Percentiles rank a stretch among this genome's conserved stretches.
phyloP scores from a whole-genome alignment of 2,797 vertebrate species.

The Cottoperca gobio region DNA sequence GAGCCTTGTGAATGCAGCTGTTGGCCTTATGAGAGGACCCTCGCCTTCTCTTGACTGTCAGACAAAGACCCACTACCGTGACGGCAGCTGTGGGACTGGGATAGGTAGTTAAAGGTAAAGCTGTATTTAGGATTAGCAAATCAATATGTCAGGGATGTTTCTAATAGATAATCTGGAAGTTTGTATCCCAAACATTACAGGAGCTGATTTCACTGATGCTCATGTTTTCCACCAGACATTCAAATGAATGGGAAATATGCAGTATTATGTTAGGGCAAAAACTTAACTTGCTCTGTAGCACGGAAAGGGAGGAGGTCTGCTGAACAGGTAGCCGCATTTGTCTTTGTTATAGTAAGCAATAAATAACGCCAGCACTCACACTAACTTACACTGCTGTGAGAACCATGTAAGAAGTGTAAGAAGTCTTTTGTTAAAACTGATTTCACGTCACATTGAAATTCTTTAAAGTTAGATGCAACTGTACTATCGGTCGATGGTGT shows the following conservation, averaged over 20 bases:
- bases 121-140: slow-evolving; percentile 9
- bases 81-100: slow-evolving; percentile 27
- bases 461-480: neutral
- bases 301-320: neutral
- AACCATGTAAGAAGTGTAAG: slow-evolving; percentile 24
- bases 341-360: slow-evolving; percentile 1
- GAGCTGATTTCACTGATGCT: slow-evolving; percentile 46
- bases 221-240: slow-evolving; percentile 49
- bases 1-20: slow-evolving; percentile 74
- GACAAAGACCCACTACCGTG: slow-evolving; percentile 33
- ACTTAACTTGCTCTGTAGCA: slow-evolving; percentile 9
- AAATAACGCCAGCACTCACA: neutral
- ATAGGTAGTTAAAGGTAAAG: slow-evolving; percentile 29
- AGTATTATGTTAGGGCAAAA: slow-evolving; percentile 26
- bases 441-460: neutral
- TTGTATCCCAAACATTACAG: slow-evolving; percentile 50
- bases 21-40: slow-evolving; percentile 65
- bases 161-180: slow-evolving; percentile 30
- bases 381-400: neutral
- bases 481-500: neutral
- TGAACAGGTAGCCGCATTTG: slow-evolving; percentile 19
- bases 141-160: slow-evolving; percentile 34
- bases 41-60: slow-evolving; percentile 29
- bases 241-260: slow-evolving; percentile 37
- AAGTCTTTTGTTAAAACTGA: neutral